Base-by-base conservation (phyloP, 1,140 invertebrate genomes). In the Hyles euphorbiae region DNA sequence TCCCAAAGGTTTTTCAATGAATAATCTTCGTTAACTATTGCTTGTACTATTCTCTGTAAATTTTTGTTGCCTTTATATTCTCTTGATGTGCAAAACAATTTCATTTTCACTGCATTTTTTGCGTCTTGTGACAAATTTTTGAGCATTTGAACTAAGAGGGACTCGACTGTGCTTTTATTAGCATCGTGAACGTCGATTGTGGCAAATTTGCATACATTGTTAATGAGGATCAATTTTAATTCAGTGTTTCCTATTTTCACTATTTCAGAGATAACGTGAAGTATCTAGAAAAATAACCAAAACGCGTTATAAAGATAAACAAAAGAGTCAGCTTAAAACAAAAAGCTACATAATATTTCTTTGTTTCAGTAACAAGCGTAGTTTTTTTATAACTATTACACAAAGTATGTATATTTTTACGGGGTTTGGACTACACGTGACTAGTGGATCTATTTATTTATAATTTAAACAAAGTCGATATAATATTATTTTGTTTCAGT, bases 271-370 rank as follows among this genome's bases (percentile, higher is more conserved):
- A 78, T 61, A 1, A 70, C 55, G 46, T 78, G 70, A n/a, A 76
- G 60, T 11, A 80, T 67, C 83, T 87, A 68, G 60, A 81, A 77
- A 47, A 47, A 59, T 51, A 65, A 63, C 22, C 22, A 22, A 22
- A 22, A 22, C 22, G 2, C 51, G 54, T 34, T 8, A 46, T 32
- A 11, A n/a, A 48, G 12, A 22, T 22, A 22, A 48, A 48, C 40
- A 49, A 9, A 51, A 45, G 9, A 12, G n/a, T n/a, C 11, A 32
- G 34, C 46, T 22, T 22, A 22, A 22, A 22, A 22, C 22, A 22
- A 22, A 22, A 22, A 22, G 22, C 22, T 22, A 22, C 22, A 22
- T 22, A 22, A 22, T 22, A 22, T 22, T 22, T 22, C 22, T 22
- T 22, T 22, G 22, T 22, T 22, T 22, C 22, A 22, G 22, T 22